Conservation (phyloP, 2,888 invertebrate genomes). For the Dolomedes plantarius region DNA sequence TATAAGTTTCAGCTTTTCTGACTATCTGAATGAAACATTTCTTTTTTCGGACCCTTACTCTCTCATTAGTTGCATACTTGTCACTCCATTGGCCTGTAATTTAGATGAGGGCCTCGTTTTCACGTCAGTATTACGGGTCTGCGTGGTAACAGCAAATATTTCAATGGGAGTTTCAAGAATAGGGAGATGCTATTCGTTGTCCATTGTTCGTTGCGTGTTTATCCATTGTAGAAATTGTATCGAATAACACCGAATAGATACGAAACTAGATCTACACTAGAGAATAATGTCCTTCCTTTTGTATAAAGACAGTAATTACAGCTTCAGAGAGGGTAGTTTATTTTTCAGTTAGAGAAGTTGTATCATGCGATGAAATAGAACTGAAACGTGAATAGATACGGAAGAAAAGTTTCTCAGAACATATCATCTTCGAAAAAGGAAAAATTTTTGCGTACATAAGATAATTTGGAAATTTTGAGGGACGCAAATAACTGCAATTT, state of each 20-base stretch:
- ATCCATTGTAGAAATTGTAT: background rate
- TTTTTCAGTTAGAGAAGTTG: too few relatives aligned
- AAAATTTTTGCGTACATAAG: too few relatives aligned
- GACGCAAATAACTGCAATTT: too few relatives aligned
- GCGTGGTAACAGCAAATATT: background rate
- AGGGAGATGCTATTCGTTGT: background rate
- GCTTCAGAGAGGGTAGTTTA: too few relatives aligned
- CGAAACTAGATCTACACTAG: background rate
- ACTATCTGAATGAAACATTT: background rate
- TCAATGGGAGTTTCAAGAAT: background rate
- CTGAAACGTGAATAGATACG: too few relatives aligned
- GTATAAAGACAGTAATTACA: too few relatives aligned
- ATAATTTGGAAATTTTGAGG: too few relatives aligned
- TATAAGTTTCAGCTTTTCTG: background rate
- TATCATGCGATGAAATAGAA: too few relatives aligned
- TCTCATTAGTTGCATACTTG: conserved; percentile 25
- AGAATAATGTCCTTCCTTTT: background rate
- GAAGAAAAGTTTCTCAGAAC: too few relatives aligned
- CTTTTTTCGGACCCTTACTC: background rate
- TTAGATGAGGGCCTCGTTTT: conserved; percentile 18
- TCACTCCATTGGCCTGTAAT: conserved; percentile 33
- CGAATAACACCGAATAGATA: background rate
- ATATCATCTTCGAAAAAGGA: too few relatives aligned
- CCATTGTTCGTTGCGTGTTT: background rate
- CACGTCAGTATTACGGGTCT: background rate